Conservation (phyloP, 2,797 vertebrate species). For the Xenopus petersii region DNA sequence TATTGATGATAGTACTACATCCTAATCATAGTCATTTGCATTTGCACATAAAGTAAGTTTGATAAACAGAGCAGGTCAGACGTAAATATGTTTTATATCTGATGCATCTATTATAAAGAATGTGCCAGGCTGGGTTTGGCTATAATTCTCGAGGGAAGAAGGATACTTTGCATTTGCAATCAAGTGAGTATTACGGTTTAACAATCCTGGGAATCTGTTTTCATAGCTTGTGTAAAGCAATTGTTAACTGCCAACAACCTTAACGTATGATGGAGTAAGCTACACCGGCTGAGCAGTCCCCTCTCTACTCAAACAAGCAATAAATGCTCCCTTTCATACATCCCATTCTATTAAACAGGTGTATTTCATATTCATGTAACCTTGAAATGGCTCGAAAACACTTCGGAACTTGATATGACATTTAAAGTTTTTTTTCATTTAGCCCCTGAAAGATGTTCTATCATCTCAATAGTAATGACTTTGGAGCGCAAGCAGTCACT, state of each 20-base stretch:
- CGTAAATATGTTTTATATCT: constrained; percentile 41
- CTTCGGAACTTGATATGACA: constrained; percentile 86
- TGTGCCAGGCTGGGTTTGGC: constrained; percentile 26
- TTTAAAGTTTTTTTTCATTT: constrained; percentile 84
- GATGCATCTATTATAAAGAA: not conserved
- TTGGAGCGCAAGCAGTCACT: constrained; percentile 81
- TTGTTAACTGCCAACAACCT: too few relatives aligned
- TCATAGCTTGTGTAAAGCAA: too few relatives aligned
- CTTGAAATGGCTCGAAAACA: constrained; percentile 78
- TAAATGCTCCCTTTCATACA: too few relatives aligned
- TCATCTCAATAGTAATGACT: constrained; percentile 80
- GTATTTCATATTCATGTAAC: constrained; percentile 89
- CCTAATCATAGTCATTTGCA: constrained; percentile 41
- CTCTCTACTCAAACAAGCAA: too few relatives aligned
- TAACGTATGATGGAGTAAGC: too few relatives aligned
- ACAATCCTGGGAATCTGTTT: constrained; percentile 34
- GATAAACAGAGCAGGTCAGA: constrained; percentile 36
- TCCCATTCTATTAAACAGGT: constrained; percentile 16
- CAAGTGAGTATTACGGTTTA: constrained; percentile 44
- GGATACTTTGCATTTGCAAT: constrained; percentile 38
- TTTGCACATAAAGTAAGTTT: constrained; percentile 38
- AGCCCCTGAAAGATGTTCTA: constrained; percentile 83
- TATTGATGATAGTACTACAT: constrained; percentile 40
- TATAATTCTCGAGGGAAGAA: constrained; percentile 32
- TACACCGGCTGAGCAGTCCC: too few relatives aligned